A percentile compares a stretch with the other conserved stretches of the same genome.
Evolutionary conservation across 2,113 vertebrate genomes (phyloP).

Genomic region (Takifugu bimaculatus): DNA sequence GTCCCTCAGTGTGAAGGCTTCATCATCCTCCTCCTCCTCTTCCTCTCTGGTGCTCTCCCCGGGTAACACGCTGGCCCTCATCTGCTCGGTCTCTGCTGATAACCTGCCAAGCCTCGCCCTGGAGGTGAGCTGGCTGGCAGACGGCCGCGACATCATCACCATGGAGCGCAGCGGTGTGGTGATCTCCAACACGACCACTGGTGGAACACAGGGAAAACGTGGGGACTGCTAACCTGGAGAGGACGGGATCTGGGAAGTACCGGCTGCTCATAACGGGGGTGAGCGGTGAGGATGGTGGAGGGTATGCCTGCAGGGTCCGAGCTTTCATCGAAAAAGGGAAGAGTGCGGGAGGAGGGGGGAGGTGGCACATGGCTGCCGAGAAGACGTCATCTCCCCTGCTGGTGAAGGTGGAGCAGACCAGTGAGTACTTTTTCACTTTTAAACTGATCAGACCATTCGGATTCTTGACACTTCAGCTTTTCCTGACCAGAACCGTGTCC

Average conservation of each 20-base stretch:
- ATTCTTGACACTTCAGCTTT: no score
- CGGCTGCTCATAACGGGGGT: slow-evolving; percentile 53
- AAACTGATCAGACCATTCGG: no score
- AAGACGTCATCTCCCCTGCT: slow-evolving; percentile 63
- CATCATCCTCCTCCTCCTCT: slow-evolving; percentile 45
- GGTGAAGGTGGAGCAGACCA: slow-evolving; percentile 62
- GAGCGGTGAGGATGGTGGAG: slow-evolving; percentile 53
- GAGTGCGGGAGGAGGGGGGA: slow-evolving; percentile 36
- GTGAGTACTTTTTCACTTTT: slow-evolving; percentile 58
- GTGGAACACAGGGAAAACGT: slow-evolving; percentile 7
- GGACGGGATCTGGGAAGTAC: slow-evolving; percentile 50
- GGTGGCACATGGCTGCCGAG: slow-evolving; percentile 70
- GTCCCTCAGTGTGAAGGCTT: slow-evolving; percentile 62
- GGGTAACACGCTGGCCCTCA: slow-evolving; percentile 62
- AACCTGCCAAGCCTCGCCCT: slow-evolving; percentile 58
- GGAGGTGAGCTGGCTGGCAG: slow-evolving; percentile 72
- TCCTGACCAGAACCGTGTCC: no score
- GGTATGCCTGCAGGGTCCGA: slow-evolving; percentile 65
- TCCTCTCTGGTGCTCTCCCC: slow-evolving; percentile 47
- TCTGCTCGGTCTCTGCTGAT: slow-evolving; percentile 62
- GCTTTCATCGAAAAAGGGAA: slow-evolving; percentile 59
- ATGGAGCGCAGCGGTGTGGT: slow-evolving; percentile 71
- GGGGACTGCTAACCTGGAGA: slow-evolving; percentile 53
- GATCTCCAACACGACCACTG: slow-evolving; percentile 40
- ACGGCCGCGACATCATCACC: slow-evolving; percentile 53